Percentiles rank a stretch among this genome's conserved stretches.
Conservation (phyloP, 2,113 vertebrate genomes). For the Psittacula cyanocephala region DNA sequence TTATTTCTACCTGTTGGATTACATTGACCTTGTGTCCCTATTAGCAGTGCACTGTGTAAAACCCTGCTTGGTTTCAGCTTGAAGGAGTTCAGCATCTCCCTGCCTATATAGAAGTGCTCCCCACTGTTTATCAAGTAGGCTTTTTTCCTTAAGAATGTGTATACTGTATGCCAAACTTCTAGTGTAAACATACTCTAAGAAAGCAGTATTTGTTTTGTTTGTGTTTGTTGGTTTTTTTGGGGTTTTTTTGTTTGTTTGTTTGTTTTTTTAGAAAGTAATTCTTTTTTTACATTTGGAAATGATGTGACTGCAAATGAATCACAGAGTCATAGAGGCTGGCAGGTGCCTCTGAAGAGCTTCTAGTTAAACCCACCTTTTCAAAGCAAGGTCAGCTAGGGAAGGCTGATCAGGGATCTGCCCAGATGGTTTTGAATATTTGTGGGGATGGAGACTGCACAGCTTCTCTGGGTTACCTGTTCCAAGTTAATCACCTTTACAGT, state of each 20-base stretch:
- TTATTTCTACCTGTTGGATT: not conserved
- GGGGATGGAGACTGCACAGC: not conserved
- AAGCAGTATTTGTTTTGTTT: not conserved
- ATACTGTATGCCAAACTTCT: not conserved
- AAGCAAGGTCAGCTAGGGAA: not conserved
- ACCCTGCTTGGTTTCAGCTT: not conserved
- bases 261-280: not conserved
- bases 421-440: not conserved
- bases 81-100: not conserved
- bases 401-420: not conserved
- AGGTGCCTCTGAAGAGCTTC: not conserved
- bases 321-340: not conserved
- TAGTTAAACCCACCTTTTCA: not conserved
- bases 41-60: not conserved
- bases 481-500: not conserved
- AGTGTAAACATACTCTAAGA: not conserved
- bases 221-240: not conserved
- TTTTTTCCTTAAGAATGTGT: not conserved
- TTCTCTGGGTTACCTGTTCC: not conserved
- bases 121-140: not conserved
- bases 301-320: not conserved
- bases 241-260: no score
- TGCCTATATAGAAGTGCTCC: not conserved
- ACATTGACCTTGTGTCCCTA: not conserved
- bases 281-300: not conserved